A percentile compares a stretch with the other conserved stretches of the same genome.
phyloP scores from a whole-genome alignment of 2,113 vertebrate species.

The Falcunculus frontatus region DNA sequence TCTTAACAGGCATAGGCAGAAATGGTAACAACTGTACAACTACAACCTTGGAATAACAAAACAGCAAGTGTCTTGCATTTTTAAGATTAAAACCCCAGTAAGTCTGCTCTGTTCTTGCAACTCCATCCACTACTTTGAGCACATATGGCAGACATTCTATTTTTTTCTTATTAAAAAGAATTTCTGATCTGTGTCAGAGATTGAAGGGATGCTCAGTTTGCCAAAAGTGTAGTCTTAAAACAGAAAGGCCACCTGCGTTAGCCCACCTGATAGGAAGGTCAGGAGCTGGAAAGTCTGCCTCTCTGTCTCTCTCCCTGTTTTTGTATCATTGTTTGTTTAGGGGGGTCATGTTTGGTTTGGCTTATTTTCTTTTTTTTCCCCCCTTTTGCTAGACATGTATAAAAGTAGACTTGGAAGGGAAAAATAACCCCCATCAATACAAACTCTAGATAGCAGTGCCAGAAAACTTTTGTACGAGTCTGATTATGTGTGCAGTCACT shows the following conservation, averaged over 20 bases:
- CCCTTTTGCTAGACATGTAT: slow-evolving; percentile 9
- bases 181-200: slow-evolving; percentile 59
- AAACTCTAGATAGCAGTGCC: slow-evolving; percentile 44
- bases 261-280: slow-evolving; percentile 62
- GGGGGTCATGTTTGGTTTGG: background rate
- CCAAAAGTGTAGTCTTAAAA: slow-evolving; percentile 66
- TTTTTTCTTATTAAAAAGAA: slow-evolving; percentile 53
- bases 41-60: background rate
- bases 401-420: slow-evolving; percentile 9
- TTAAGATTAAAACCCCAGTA: background rate
- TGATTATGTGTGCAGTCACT: slow-evolving; percentile 64
- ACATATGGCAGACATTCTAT: slow-evolving; percentile 71
- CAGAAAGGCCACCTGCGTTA: slow-evolving; percentile 70
- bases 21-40: background rate
- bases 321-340: background rate
- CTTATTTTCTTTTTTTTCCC: background rate
- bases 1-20: background rate
- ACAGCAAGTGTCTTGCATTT: background rate
- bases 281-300: slow-evolving; percentile 26
- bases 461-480: slow-evolving; percentile 41
- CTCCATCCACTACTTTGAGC: slow-evolving; percentile 50
- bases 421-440: slow-evolving; percentile 22
- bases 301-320: background rate
- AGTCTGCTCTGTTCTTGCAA: slow-evolving; percentile 16
- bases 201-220: slow-evolving; percentile 50